Base-by-base conservation (phyloP, 2,888 invertebrate species). In the Dysmachus trigonus region DNA sequence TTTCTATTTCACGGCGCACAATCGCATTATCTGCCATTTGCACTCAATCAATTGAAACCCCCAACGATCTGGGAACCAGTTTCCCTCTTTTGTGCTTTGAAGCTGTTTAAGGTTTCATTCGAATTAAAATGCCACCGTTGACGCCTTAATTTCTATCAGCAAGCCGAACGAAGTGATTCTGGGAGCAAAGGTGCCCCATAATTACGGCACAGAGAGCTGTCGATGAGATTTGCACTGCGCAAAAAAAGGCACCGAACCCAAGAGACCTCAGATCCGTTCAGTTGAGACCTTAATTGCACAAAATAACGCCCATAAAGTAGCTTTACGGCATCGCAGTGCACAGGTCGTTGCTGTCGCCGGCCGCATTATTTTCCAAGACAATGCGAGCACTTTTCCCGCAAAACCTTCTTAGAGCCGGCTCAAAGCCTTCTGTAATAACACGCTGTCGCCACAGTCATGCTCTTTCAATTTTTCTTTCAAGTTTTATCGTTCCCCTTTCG, bases 391-490 rank as follows among this genome's bases (percentile, higher is more conserved):
- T 76, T 76, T 41, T 76, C 76, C 74, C 38, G 76, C 76, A 41
- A 76, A 76, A 41, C 76, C 76, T 62, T 22, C 27, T 3, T n/a
- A 74, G 35, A 74, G 74, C 31, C 74, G 18, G 18, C 31, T 38
- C 76, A 76, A 76, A 76, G 76, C 76, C 33, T 38, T 33, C 22
- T 22, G 41, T 76, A 76, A 76, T 76, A 76, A 76, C 76, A 76
- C 33, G 76, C 76, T 76, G 76, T 76, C 76, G 76, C 41, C 76
- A 38, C 76, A 76, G 76, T 38, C 76, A 76, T 76, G 76, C 76
- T 76, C 76, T 76, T 76, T 76, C 76, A 76, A 76, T 76, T 76
- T 76, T 76, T 76, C 76, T 76, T 76, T 76, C 38, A 38, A 38
- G 33, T 35, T 76, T 76, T 38, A 76, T 33, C 76, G 76, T 41